Conservation (phyloP, 2,113 vertebrate species). For the Pseudolaguvia tuberculata region DNA sequence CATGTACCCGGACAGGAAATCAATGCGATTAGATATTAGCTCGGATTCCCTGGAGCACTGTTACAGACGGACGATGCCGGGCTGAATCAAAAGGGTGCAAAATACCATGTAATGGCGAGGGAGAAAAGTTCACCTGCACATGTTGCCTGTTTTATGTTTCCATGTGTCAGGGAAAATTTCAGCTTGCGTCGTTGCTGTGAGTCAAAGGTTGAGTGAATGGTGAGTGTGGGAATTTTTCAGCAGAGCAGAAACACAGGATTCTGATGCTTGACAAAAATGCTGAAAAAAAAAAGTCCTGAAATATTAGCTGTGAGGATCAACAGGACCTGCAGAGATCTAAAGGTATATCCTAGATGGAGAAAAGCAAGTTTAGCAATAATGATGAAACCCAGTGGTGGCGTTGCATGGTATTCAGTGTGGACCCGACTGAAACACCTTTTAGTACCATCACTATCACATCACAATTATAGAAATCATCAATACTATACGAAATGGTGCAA, state of each 20-base stretch:
- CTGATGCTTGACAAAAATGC: background rate
- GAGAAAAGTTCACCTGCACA: background rate
- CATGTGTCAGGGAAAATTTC: background rate
- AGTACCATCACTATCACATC: too few species aligned
- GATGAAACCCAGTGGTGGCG: background rate
- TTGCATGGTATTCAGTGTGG: too few species aligned
- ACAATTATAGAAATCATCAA: too few species aligned
- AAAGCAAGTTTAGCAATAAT: background rate
- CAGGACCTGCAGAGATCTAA: background rate
- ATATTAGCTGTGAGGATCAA: background rate
- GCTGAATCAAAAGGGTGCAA: too few species aligned
- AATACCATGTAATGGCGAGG: too few species aligned
- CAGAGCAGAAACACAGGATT: slow-evolving; percentile 13
- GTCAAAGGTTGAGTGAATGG: background rate
- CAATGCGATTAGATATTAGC: slow-evolving; percentile 29
- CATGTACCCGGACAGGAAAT: slow-evolving; percentile 38
- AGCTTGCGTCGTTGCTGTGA: background rate
- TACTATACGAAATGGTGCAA: too few species aligned
- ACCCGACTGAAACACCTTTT: too few species aligned
- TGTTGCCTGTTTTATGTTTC: background rate
- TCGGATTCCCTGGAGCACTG: slow-evolving; percentile 14
- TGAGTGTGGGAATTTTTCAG: slow-evolving; percentile 4
- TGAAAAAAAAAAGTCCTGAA: slow-evolving; percentile 2
- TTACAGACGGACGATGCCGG: slow-evolving; percentile 25
- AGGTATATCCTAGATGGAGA: background rate